Conservation (phyloP, 2,797 vertebrate genomes). For the Neopelma chrysocephalum region DNA sequence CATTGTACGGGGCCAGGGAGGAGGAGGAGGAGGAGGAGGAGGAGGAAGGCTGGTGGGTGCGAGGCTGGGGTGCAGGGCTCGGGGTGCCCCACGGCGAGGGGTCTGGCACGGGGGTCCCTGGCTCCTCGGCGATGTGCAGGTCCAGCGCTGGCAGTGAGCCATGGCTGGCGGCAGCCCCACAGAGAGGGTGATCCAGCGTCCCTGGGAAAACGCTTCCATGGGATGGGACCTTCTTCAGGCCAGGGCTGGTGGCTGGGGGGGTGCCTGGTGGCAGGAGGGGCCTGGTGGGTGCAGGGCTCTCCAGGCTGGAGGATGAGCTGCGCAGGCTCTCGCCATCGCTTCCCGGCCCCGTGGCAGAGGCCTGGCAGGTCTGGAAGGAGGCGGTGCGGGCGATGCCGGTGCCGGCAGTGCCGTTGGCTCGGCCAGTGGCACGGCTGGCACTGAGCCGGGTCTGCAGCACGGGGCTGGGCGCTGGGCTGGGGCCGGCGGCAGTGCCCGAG, state of each 20-base stretch:
- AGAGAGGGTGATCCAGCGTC: slow-evolving; percentile 66
- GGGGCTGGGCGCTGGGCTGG: slow-evolving; percentile 70
- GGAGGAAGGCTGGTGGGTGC: background rate
- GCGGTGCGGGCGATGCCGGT: slow-evolving; percentile 71
- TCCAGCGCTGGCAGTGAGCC: slow-evolving; percentile 81
- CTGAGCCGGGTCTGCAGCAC: slow-evolving; percentile 71
- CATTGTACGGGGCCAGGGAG: background rate
- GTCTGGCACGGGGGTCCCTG: background rate
- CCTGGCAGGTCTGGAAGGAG: slow-evolving; percentile 81
- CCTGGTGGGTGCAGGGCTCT: slow-evolving; percentile 74
- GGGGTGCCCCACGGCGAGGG: rapidly evolving
- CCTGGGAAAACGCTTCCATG: slow-evolving; percentile 78
- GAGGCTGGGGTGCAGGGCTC: background rate
- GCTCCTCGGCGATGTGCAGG: slow-evolving; percentile 79
- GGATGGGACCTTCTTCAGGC: slow-evolving; percentile 81
- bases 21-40: slow-evolving; percentile 43
- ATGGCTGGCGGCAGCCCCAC: slow-evolving; percentile 49
- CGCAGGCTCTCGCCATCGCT: slow-evolving; percentile 86
- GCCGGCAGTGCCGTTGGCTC: slow-evolving; percentile 52
- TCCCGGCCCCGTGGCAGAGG: slow-evolving; percentile 72
- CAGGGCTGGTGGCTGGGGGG: background rate
- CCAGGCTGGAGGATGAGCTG: slow-evolving; percentile 87
- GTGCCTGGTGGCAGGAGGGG: background rate
- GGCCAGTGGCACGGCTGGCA: slow-evolving; percentile 74
- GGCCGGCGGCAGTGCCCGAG: slow-evolving; percentile 29